Base-by-base conservation (phyloP, 53 echinoderm and acorn worm species). In the Pentamera pediparva region DNA sequence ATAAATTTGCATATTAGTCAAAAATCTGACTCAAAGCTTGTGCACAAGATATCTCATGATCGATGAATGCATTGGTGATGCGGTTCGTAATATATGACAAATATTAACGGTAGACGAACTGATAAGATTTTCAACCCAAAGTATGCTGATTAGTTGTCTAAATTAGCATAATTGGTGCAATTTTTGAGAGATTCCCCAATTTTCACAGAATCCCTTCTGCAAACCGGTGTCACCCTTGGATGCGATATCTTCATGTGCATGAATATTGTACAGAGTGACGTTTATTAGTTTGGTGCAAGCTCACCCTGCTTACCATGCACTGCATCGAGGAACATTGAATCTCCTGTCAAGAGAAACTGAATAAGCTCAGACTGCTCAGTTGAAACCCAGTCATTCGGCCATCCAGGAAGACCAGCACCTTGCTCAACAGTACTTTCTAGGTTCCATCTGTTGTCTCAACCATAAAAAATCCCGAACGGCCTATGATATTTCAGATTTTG, bases 301-400 rank as follows among this genome's bases (percentile, higher is more conserved):
- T 76, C 59, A 1, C 76, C 76, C 1, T 4, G 25, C 30, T 34
- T 45, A 11, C 76, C 76, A 37, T 59, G 76, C 3, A 76, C 32
- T 12, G 76, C 60, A 76, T 76, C 61, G 6, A 76, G 27, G 28
- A 27, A 76, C 76, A 76, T 76, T 2, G 76, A 76, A 13, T 59
- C 76, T 0, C 76, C 76, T 1, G 60, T 6, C 2, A n/a, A n/a
- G n/a, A 27, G 32, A n/a, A 59, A 76, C 6, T 27, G 21, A 8
- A 9, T 39, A 0, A 18, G 49, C 2, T 20, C 1, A 8, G 4
- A 5, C 53, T 52, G 53, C 53, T 52, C 53, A 20, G n/a, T 15
- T 5, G 5, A 4, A 52, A 52, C 53, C 6, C 6, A 52, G 53
- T 52, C 18, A 5, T 52, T 15, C 6, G 47, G 10, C 45, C 45